Evolutionary conservation across 1,140 invertebrate genomes (phyloP).

Genomic region (Caenorhabditis brenneri): DNA sequence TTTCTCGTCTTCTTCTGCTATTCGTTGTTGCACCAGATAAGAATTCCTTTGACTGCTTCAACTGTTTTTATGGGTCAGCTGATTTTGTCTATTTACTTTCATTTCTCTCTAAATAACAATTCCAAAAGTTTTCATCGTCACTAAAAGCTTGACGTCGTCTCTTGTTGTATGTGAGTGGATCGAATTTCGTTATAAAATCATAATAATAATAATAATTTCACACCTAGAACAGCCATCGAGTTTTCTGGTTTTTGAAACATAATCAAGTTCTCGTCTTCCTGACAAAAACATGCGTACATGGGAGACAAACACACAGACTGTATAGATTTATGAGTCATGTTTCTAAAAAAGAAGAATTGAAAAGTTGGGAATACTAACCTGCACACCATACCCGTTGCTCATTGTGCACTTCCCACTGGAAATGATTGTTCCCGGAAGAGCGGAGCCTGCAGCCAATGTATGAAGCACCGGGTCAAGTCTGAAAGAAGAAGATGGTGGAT

Average conservation of each 20-base stretch:
- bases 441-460: not conserved
- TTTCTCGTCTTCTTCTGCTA: no score
- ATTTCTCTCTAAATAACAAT: not conserved
- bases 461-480: not conserved
- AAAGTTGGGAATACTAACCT: not conserved
- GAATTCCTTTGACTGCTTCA: no score
- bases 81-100: not conserved
- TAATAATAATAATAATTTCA: not conserved
- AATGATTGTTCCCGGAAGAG: not conserved
- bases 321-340: not conserved
- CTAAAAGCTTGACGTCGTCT: not conserved
- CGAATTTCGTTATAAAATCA: not conserved
- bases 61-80: not conserved
- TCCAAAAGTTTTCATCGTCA: not conserved
- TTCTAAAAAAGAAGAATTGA: not conserved
- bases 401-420: not conserved
- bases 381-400: constrained; percentile 35
- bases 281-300: not conserved
- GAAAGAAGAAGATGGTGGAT: not conserved
- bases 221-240: not conserved
- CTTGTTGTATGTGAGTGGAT: no score
- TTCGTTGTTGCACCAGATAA: no score
- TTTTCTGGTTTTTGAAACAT: constrained; percentile 3
- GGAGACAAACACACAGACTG: not conserved
- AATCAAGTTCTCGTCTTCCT: not conserved